A percentile compares a stretch with the other conserved stretches of the same genome.
Conservation (phyloP, 2,797 vertebrate species). For the Coccyzus lansbergi region DNA sequence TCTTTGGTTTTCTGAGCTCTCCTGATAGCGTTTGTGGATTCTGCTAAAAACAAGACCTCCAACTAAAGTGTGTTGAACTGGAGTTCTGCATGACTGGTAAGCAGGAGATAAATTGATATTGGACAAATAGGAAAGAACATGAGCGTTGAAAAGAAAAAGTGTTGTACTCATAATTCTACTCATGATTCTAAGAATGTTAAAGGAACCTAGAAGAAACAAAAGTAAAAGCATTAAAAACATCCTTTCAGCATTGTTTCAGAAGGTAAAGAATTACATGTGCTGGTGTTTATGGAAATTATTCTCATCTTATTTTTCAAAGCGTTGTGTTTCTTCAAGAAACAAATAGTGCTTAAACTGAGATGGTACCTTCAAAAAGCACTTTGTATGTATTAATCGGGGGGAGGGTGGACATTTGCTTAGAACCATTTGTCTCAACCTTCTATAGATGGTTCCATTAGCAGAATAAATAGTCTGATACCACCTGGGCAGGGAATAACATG, state of each 20-base stretch:
- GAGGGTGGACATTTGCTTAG: not conserved
- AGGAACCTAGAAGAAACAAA: not conserved
- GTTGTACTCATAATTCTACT: not conserved
- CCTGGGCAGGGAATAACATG: not conserved
- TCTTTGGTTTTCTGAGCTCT: not conserved
- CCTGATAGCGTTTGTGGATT: not conserved
- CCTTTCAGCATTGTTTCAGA: not conserved
- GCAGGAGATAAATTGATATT: not conserved
- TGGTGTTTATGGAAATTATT: not conserved
- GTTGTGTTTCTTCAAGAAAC: not conserved
- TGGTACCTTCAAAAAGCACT: not conserved
- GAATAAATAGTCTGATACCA: not conserved
- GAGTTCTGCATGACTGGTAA: not conserved
- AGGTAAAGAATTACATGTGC: not conserved
- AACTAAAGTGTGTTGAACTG: not conserved
- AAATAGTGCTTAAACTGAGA: not conserved
- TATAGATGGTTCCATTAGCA: not conserved
- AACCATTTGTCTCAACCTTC: not conserved
- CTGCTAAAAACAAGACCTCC: not conserved
- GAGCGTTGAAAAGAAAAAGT: not conserved
- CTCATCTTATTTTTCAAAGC: not conserved
- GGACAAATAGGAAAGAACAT: not conserved
- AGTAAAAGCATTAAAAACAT: not conserved
- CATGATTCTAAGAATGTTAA: not conserved
- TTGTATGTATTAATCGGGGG: not conserved